Evolutionary conservation across 64 coral and sea anemone species (phyloP), one percentile per base, ranked within the genome.

Genomic region (Stichodactyla helianthus): DNA sequence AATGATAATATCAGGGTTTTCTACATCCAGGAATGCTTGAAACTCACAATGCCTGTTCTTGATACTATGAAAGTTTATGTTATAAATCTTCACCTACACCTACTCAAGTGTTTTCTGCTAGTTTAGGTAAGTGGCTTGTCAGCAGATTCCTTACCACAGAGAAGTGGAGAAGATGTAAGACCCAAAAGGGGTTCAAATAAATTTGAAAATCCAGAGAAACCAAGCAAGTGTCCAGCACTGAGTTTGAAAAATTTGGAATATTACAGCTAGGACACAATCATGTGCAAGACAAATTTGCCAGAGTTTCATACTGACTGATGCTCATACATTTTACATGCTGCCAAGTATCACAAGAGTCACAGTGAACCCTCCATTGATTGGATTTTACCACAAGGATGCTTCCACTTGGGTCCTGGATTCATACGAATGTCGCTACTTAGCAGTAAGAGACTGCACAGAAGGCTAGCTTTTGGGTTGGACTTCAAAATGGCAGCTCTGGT

Each of bases 261-360:
- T 67, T 77, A 59, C 87, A 82, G 26, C 59, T 82, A 28, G 78
- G 78, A 71, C 87, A 89, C 25, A 89, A 52, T 50, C 82, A 89
- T 68, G 77, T 11, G 51, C 88, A 83, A 74, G 88, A 89, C 53
- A 59, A 89, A 54, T 84, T 89, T 56, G 52, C 77, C 77, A 88
- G 61, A 55, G 17, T 56, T 59, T 88, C 79, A 22, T 88, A 88
- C 12, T 17, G 50, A 25, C 52, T 27, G 59, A 50, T 80, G 50
- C 55, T 54, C 20, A 88, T 88, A 70, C 87, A 88, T 61, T 79
- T 82, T 31, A 77, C 23, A 77, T 88, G 87, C 58, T 82, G 79
- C 87, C 87, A 88, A 31, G 61, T 50, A 68, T 88, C 77, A 81
- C 87, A 88, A 19, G 52, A 80, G 56, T 88, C 77, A 82, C 87